These are phyloP conservation scores for Philereme transversata DNA, from an alignment of 2,888 invertebrate genomes.

Conservation along the genomic window DNA sequence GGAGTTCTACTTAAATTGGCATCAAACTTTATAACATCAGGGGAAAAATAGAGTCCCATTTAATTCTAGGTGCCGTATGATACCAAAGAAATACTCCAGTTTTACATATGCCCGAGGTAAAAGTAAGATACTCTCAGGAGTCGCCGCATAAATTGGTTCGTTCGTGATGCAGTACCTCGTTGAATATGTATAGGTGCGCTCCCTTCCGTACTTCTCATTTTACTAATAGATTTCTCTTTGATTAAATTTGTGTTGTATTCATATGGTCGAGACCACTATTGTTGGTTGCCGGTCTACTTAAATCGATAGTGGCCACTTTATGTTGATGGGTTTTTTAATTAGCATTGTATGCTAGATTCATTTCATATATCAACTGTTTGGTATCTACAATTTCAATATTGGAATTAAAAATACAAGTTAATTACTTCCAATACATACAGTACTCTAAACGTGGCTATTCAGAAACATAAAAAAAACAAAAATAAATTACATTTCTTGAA, in stretches of 20 bases:
- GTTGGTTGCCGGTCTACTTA: slow-evolving; percentile 69
- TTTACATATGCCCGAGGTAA: slow-evolving; percentile 79
- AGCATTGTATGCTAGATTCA: slow-evolving; percentile 22
- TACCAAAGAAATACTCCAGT: slow-evolving; percentile 77
- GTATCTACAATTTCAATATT: neutral
- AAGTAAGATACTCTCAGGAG: slow-evolving; percentile 79
- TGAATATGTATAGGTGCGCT: slow-evolving; percentile 83
- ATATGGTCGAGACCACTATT: slow-evolving; percentile 74
- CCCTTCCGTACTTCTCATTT: slow-evolving; percentile 84
- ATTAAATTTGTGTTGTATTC: slow-evolving; percentile 84
- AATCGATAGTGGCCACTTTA: slow-evolving; percentile 62
- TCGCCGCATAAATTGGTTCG: slow-evolving; percentile 80
- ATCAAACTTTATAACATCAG: slow-evolving; percentile 31
- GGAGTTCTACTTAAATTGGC: neutral
- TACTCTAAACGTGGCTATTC: neutral
- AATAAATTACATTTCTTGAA: slow-evolving; percentile 27
- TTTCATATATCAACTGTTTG: slow-evolving; percentile 9
- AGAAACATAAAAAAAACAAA: slow-evolving; percentile 16
- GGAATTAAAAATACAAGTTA: neutral
- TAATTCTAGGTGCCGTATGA: slow-evolving; percentile 69
- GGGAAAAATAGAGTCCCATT: slow-evolving; percentile 43
- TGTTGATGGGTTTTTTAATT: slow-evolving; percentile 32
- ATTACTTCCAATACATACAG: neutral
- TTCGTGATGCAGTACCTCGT: slow-evolving; percentile 83
- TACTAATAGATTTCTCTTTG: slow-evolving; percentile 84